These are phyloP conservation scores for Porites rus DNA, from an alignment of 92 coral and sea anemone genomes.

Conservation along the genomic window DNA sequence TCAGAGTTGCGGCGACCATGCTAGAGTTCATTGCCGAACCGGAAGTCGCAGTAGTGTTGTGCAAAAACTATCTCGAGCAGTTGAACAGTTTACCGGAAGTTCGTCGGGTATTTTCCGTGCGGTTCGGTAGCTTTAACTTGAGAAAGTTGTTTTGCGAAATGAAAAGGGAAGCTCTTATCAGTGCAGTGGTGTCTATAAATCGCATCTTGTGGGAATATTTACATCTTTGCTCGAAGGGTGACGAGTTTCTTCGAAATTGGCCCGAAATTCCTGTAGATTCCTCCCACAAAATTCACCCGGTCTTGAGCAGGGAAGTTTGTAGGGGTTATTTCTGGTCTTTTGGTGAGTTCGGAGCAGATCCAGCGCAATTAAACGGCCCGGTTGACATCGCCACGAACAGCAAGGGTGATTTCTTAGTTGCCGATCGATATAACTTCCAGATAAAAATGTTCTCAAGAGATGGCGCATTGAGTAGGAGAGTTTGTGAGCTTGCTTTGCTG, in stretches of 20 bases:
- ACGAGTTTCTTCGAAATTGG: conserved; percentile 69
- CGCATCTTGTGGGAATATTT: conserved; percentile 75
- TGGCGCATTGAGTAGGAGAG: conserved; percentile 47
- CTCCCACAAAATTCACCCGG: conserved; percentile 68
- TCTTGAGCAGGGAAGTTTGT: conserved; percentile 54
- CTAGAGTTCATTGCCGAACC: conserved; percentile 60
- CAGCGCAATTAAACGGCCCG: conserved; percentile 48
- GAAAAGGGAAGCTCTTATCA: conserved; percentile 68
- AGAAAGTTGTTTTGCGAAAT: conserved; percentile 63
- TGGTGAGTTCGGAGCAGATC: conserved; percentile 50
- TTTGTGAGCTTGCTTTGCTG: conserved; percentile 57
- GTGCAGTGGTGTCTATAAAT: conserved; percentile 66
- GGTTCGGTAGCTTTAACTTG: conserved; percentile 65
- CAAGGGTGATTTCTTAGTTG: conserved; percentile 49
- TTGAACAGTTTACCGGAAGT: conserved; percentile 79
- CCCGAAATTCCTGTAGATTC: conserved; percentile 57
- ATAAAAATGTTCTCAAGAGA: conserved; percentile 49
- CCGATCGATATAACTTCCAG: conserved; percentile 53
- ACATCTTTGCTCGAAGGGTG: conserved; percentile 68
- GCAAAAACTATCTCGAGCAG: conserved; percentile 72
- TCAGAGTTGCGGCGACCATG: conserved; percentile 72
- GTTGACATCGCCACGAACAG: conserved; percentile 53
- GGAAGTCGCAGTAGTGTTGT: conserved; percentile 73
- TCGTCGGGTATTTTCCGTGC: conserved; percentile 61
- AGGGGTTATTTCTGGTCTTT: conserved; percentile 65